phyloP scores from a whole-genome alignment of 2,888 invertebrate genomes.

The Ditula angustiorana region DNA sequence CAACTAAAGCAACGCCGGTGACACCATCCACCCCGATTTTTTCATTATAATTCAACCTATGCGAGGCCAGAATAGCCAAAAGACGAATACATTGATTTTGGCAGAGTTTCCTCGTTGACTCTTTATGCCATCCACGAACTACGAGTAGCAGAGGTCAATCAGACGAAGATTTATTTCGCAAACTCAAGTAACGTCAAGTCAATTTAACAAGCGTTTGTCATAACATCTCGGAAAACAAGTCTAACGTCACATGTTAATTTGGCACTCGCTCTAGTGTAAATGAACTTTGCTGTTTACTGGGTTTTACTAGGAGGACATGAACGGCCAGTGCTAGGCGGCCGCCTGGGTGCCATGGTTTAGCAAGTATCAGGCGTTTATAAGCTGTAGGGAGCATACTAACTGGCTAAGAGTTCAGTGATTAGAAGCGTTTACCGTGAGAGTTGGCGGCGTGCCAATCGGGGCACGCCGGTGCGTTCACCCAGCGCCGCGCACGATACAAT shows the following conservation, averaged over 20 bases:
- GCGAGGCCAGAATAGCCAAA: background rate
- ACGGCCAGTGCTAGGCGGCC: slow-evolving; percentile 42
- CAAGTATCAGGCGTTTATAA: slow-evolving; percentile 78
- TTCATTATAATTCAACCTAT: background rate
- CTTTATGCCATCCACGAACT: slow-evolving; percentile 8
- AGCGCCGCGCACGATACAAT: slow-evolving; percentile 59
- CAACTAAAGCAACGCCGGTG: background rate
- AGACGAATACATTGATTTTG: slow-evolving; percentile 4
- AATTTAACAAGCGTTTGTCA: slow-evolving; percentile 12
- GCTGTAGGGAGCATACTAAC: slow-evolving; percentile 75
- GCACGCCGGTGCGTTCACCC: slow-evolving; percentile 81
- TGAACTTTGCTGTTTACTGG: slow-evolving; percentile 47
- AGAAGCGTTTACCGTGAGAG: slow-evolving; percentile 80
- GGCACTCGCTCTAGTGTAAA: slow-evolving; percentile 44
- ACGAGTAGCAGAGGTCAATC: slow-evolving; percentile 19
- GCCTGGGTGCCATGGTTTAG: slow-evolving; percentile 60
- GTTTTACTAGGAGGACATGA: slow-evolving; percentile 37
- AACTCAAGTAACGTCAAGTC: background rate
- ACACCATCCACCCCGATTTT: background rate
- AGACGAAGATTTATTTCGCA: slow-evolving; percentile 4
- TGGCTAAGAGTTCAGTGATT: slow-evolving; percentile 74
- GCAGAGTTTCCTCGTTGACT: slow-evolving; percentile 15
- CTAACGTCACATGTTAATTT: slow-evolving; percentile 10
- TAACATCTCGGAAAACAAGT: slow-evolving; percentile 10
- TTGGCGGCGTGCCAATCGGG: slow-evolving; percentile 80